These are phyloP conservation scores for Cheilosia vernalis DNA, from an alignment of 2,888 invertebrate species.

Conservation along the genomic window DNA sequence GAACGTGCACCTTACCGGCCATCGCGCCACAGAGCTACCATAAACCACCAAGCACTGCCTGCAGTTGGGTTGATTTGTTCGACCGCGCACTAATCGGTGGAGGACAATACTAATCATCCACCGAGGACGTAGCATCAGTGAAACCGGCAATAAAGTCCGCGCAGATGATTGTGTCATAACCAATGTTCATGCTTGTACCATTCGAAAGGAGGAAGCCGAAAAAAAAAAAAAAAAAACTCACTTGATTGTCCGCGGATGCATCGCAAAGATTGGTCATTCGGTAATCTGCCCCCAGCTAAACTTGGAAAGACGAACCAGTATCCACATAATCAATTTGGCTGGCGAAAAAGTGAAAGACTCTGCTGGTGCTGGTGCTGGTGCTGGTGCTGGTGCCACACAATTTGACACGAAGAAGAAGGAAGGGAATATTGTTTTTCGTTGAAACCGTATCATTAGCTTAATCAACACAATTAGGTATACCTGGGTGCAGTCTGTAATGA, in stretches of 20 bases:
- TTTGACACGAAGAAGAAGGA: slow-evolving; percentile 64
- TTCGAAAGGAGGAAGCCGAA: slow-evolving; percentile 71
- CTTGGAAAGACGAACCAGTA: slow-evolving; percentile 60
- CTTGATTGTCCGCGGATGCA: slow-evolving; percentile 55
- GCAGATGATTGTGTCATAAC: slow-evolving; percentile 72
- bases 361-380: slow-evolving; percentile 33
- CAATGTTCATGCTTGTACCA: slow-evolving; percentile 34
- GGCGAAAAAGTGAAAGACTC: slow-evolving; percentile 69
- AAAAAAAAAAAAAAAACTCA: slow-evolving; percentile 26
- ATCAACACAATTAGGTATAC: slow-evolving; percentile 61
- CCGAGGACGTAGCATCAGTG: slow-evolving; percentile 23
- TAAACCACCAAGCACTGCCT: slow-evolving; percentile 10
- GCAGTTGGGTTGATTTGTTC: slow-evolving; percentile 39
- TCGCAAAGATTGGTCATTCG: slow-evolving; percentile 65
- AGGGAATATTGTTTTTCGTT: slow-evolving; percentile 38
- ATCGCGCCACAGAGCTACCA: slow-evolving; percentile 20
- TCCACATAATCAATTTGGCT: slow-evolving; percentile 60
- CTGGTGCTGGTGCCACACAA: slow-evolving; percentile 33
- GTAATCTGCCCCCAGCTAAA: slow-evolving; percentile 57
- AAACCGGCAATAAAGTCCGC: slow-evolving; percentile 45
- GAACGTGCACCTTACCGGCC: slow-evolving; percentile 42
- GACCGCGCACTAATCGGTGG: slow-evolving; percentile 60
- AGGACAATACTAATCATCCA: slow-evolving; percentile 52
- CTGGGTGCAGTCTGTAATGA: slow-evolving; percentile 62
- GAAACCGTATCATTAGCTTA: slow-evolving; percentile 67